Conservation (phyloP, 2,888 invertebrate species). For the Tetramorium bicarinatum region DNA sequence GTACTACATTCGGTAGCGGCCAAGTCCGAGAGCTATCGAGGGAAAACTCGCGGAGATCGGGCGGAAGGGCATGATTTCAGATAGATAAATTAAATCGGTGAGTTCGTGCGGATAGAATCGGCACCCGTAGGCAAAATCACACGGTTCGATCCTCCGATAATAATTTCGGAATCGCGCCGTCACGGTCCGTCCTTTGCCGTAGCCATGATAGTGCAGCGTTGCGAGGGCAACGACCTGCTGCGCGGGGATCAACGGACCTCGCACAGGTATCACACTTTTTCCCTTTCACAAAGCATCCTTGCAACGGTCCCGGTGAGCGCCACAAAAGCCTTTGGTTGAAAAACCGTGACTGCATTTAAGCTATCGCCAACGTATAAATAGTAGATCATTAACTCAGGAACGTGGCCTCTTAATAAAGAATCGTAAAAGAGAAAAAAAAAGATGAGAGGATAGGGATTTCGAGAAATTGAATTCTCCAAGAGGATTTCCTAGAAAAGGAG, state of each 20-base stretch:
- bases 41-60: neutral
- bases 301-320: constrained; percentile 39
- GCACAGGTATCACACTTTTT: constrained; percentile 54
- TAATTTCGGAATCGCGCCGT: constrained; percentile 37
- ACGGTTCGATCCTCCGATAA: neutral
- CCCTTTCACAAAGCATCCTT: constrained; percentile 53
- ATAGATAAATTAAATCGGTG: neutral
- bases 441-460: neutral
- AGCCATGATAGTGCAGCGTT: constrained; percentile 30
- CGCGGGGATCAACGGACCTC: constrained; percentile 55
- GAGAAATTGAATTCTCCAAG: constrained; percentile 36
- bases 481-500: neutral
- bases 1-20: neutral
- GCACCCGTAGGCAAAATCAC: neutral
- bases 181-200: neutral
- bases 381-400: constrained; percentile 28
- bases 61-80: neutral
- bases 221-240: constrained; percentile 44
- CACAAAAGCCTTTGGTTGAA: constrained; percentile 43
- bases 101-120: neutral
- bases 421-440: neutral
- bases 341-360: constrained; percentile 32
- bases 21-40: neutral
- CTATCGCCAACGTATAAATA: constrained; percentile 25
- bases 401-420: neutral